Evolutionary conservation across 2,113 vertebrate species (phyloP).

Genomic region (Glaucidium brasilianum): DNA sequence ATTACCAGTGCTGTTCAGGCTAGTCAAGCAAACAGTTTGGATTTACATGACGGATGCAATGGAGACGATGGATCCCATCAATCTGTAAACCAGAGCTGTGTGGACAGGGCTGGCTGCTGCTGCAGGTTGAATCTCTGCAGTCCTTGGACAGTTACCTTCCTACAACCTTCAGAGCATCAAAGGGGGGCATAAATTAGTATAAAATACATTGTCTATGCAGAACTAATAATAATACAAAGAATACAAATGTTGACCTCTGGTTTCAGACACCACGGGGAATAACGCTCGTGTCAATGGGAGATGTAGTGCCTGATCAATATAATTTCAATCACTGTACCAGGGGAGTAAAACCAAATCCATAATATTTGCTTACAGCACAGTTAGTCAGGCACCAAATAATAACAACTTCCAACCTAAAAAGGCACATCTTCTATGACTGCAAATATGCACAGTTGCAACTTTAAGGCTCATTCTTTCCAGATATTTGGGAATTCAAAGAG

Average conservation of each 20-base stretch:
- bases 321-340: not conserved
- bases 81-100: not conserved
- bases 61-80: not conserved
- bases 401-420: not conserved
- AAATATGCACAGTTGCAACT: not conserved
- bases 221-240: not conserved
- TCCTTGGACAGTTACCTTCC: not conserved
- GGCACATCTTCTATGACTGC: not conserved
- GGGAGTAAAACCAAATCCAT: not conserved
- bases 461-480: not conserved
- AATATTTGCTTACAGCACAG: not conserved
- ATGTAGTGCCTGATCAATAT: not conserved
- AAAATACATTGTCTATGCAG: not conserved
- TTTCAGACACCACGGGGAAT: not conserved
- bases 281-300: not conserved
- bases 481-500: not conserved
- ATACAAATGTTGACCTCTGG: not conserved
- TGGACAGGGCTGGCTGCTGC: not conserved
- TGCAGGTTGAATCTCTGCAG: not conserved
- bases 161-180: not conserved
- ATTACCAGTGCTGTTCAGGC: not conserved
- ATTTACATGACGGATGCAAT: not conserved
- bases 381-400: not conserved
- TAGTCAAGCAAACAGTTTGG: not conserved
- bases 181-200: not conserved